Conservation (phyloP, 2,797 vertebrate species). For the Petrocephalus sullivani region DNA sequence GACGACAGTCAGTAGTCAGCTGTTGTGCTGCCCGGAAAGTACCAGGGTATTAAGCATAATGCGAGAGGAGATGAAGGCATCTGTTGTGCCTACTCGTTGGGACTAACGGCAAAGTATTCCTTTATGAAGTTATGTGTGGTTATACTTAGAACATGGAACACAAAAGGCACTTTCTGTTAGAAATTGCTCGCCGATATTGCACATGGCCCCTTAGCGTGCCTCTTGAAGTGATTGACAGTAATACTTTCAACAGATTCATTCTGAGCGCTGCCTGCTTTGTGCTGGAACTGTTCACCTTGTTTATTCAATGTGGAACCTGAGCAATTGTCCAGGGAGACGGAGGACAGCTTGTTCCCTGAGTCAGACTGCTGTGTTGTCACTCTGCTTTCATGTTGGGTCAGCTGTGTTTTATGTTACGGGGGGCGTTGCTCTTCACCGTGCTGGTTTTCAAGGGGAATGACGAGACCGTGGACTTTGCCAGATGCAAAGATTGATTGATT, state of each 20-base stretch:
- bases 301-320: not conserved
- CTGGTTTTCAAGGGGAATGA: not conserved
- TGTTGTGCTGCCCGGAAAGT: not conserved
- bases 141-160: not conserved
- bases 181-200: not conserved
- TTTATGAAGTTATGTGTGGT: not conserved
- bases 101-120: not conserved
- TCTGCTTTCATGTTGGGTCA: not conserved
- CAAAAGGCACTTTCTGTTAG: not conserved
- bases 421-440: not conserved
- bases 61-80: not conserved
- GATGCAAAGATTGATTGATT: not conserved
- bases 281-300: constrained; percentile 2
- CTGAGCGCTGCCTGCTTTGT: not conserved
- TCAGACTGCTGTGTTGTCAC: not conserved
- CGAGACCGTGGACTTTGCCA: not conserved
- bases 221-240: not conserved
- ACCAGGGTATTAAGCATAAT: not conserved
- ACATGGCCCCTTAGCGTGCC: not conserved
- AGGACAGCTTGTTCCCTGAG: not conserved
- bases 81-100: not conserved
- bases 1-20: not conserved
- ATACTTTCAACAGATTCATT: not conserved
- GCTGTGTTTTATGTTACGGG: not conserved
- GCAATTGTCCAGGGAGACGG: not conserved